phyloP scores from a whole-genome alignment of 2,113 vertebrate species.

The Austrofundulus limnaeus region DNA sequence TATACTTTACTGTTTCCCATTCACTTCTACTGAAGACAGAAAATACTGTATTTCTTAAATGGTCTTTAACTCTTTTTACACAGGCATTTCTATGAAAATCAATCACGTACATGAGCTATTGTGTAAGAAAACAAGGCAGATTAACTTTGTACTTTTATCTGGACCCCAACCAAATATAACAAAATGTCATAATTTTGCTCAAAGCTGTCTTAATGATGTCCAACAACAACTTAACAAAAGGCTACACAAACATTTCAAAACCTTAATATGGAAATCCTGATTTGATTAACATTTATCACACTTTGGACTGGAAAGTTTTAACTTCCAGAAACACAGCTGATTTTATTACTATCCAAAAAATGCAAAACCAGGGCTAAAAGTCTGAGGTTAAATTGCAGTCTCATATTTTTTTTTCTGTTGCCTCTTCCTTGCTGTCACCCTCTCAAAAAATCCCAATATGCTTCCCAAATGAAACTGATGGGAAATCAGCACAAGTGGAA shows the following conservation, averaged over 20 bases:
- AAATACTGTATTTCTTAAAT: neutral
- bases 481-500: neutral
- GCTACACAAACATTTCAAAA: neutral
- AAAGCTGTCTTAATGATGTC: neutral
- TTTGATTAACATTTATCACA: neutral
- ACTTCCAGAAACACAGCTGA: neutral
- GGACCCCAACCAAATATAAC: neutral
- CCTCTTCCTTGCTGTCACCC: too few species aligned
- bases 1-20: conserved; percentile 5
- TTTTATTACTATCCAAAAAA: neutral
- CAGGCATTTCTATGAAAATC: too few species aligned
- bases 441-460: neutral
- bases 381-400: neutral
- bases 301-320: neutral
- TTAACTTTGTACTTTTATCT: neutral
- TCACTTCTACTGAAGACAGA: conserved; percentile 20
- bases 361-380: neutral
- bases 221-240: neutral
- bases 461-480: neutral
- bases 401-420: neutral
- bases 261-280: neutral
- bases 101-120: too few species aligned
- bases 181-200: neutral
- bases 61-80: neutral
- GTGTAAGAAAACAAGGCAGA: too few species aligned